Conservation (phyloP, 1,140 invertebrate genomes). For the Drosophila leontia region DNA sequence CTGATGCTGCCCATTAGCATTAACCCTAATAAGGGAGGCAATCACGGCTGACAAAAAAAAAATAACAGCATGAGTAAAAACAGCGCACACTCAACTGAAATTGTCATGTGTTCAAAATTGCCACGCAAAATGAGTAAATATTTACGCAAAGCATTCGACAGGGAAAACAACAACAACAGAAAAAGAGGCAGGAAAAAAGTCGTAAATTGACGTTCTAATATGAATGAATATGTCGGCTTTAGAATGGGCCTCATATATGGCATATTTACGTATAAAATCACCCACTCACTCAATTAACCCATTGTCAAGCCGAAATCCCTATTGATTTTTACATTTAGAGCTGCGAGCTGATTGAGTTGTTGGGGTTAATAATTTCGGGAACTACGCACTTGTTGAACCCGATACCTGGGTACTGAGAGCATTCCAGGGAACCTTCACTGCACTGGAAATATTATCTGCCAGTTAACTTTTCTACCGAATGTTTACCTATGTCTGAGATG, state of each 20-base stretch:
- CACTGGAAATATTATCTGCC: constrained; percentile 11
- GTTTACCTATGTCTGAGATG: constrained; percentile 16
- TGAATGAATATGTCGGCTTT: constrained; percentile 30
- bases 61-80: not conserved
- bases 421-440: constrained; percentile 8
- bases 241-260: constrained; percentile 14
- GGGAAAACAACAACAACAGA: constrained; percentile 26
- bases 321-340: constrained; percentile 29
- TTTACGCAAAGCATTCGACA: constrained; percentile 61
- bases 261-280: constrained; percentile 5
- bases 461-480: not conserved
- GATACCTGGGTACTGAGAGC: not conserved
- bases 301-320: constrained; percentile 19
- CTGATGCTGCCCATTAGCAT: constrained; percentile 42
- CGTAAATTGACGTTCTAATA: constrained; percentile 67
- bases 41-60: constrained; percentile 37
- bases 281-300: constrained; percentile 26
- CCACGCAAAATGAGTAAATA: constrained; percentile 77
- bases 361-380: not conserved
- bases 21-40: constrained; percentile 51
- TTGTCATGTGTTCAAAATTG: constrained; percentile 80
- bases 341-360: constrained; percentile 10
- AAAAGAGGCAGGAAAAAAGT: constrained; percentile 33
- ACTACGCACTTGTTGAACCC: constrained; percentile 24
- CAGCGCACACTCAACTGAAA: constrained; percentile 34